Evolutionary conservation across 2,888 invertebrate species (phyloP).

Genomic region (Eucera pruinosa): DNA sequence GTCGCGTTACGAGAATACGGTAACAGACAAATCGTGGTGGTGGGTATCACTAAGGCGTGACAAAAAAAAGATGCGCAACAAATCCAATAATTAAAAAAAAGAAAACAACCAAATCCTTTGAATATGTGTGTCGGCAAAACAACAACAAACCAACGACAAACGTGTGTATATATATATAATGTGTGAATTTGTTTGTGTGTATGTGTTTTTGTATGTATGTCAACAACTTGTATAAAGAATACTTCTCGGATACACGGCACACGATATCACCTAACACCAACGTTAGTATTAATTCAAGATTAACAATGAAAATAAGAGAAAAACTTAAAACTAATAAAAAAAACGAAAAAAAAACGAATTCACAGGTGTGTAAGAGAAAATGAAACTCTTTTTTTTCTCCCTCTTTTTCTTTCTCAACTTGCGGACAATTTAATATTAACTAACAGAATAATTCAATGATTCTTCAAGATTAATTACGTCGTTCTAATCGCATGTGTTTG

Average conservation of each 20-base stretch:
- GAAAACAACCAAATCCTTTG: conserved; percentile 66
- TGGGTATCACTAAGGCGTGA: conserved; percentile 74
- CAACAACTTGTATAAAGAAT: conserved; percentile 76
- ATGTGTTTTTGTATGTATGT: conserved; percentile 69
- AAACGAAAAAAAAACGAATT: no score
- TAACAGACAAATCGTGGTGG: no score
- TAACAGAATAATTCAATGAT: no score
- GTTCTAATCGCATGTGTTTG: no score
- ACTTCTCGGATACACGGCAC: conserved; percentile 84
- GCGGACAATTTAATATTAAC: no score
- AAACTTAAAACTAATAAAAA: no score
- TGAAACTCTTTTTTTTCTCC: conserved; percentile 61
- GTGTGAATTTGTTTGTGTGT: no score
- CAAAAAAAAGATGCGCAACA: conserved; percentile 67
- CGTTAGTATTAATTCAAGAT: no score
- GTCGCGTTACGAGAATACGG: conserved; percentile 52
- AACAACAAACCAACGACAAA: conserved; percentile 84
- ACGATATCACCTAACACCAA: conserved; percentile 84
- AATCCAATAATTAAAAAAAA: conserved; percentile 68
- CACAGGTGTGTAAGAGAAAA: conserved; percentile 61
- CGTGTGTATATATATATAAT: no score
- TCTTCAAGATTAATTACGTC: no score
- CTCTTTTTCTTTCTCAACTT: conserved; percentile 52
- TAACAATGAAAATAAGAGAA: no score
- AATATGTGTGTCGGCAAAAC: conserved; percentile 79